Evolutionary conservation across 1,140 invertebrate genomes (phyloP).

Genomic region (Brachionus calyciflorus): DNA sequence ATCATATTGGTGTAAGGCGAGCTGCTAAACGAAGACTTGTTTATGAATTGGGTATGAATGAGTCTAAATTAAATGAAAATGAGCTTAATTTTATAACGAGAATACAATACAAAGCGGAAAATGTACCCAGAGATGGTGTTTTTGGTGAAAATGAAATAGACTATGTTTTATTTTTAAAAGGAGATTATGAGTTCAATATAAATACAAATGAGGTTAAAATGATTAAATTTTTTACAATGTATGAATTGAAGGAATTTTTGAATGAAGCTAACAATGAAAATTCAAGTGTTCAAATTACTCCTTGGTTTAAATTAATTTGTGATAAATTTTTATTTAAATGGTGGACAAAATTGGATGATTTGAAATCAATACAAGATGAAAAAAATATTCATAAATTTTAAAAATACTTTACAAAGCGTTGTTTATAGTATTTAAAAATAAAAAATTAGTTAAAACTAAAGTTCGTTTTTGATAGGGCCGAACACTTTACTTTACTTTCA

Average conservation of each 20-base stretch:
- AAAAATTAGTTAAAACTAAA: too few species aligned
- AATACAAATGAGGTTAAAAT: conserved; percentile 45
- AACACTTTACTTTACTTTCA: too few species aligned
- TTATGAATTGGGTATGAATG: conserved; percentile 47
- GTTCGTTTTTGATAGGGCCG: too few species aligned
- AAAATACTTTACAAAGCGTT: not conserved
- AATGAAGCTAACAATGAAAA: conserved; percentile 19
- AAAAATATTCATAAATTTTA: conserved; percentile 40
- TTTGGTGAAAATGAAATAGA: conserved; percentile 49
- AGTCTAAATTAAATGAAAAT: not conserved
- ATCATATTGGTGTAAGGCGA: conserved; percentile 42
- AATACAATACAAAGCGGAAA: conserved; percentile 47
- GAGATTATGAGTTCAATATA: conserved; percentile 8
- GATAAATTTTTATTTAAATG: conserved; percentile 45
- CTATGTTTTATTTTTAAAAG: conserved; percentile 45
- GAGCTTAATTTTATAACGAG: conserved; percentile 40
- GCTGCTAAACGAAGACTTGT: conserved; percentile 46
- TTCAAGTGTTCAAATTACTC: conserved; percentile 40
- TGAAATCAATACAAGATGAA: conserved; percentile 8
- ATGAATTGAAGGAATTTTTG: conserved; percentile 40
- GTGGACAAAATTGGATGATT: conserved; percentile 35
- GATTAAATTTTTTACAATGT: conserved; percentile 12
- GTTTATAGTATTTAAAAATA: conserved; percentile 13
- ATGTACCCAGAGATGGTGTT: conserved; percentile 28
- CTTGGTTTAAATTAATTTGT: conserved; percentile 47